These are phyloP conservation scores for Falco berigora DNA, from an alignment of 2,797 vertebrate genomes.

Conservation along the genomic window DNA sequence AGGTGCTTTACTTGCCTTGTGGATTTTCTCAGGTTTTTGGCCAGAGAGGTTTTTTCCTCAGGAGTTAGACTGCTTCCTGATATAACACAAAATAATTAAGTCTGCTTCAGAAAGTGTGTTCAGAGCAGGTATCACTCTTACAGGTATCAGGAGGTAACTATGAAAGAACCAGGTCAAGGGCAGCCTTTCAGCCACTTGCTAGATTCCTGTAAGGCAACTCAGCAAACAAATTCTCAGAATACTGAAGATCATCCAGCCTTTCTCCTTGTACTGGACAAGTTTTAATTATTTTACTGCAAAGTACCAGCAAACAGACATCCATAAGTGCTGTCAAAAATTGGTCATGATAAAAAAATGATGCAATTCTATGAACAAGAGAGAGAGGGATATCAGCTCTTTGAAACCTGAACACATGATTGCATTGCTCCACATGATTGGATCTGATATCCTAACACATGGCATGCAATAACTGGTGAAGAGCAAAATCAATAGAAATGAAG, in stretches of 20 bases:
- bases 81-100: background rate
- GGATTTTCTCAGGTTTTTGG: background rate
- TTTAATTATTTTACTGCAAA: background rate
- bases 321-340: background rate
- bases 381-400: background rate
- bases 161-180: background rate
- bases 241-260: background rate
- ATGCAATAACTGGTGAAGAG: background rate
- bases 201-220: background rate
- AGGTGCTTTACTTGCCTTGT: background rate
- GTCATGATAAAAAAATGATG: background rate
- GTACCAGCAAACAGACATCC: background rate
- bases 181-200: background rate
- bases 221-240: background rate
- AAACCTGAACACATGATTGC: background rate
- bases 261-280: background rate
- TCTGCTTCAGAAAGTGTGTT: background rate
- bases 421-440: background rate
- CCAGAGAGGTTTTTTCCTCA: background rate
- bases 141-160: accelerated
- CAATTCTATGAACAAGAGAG: background rate
- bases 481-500: background rate
- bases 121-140: background rate
- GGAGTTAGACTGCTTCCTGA: background rate
- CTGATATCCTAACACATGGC: background rate